Evolutionary conservation across 1,140 invertebrate genomes (phyloP).

Genomic region (Bombus superbus): DNA sequence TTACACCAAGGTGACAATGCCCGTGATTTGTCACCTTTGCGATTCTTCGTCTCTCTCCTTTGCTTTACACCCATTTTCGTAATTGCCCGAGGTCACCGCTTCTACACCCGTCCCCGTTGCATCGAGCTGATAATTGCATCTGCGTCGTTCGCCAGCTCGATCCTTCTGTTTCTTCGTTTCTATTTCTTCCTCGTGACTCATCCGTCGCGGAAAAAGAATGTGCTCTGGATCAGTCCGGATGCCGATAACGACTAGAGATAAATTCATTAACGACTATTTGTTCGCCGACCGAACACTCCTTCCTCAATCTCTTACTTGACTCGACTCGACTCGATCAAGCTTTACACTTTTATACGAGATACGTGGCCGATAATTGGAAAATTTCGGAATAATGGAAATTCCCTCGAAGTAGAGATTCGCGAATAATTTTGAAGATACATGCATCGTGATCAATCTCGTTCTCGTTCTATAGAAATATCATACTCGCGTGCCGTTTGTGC

Average conservation of each 20-base stretch:
- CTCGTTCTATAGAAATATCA: neutral
- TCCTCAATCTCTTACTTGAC: too few relatives aligned
- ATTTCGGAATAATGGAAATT: neutral
- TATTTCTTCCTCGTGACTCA: neutral
- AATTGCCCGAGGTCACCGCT: slow-evolving; percentile 18
- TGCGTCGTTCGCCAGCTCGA: neutral
- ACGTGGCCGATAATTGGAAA: neutral
- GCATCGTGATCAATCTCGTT: too few relatives aligned
- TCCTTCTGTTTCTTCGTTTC: neutral
- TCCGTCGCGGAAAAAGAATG: too few relatives aligned
- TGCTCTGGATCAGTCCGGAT: too few relatives aligned
- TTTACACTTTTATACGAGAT: neutral
- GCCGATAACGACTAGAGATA: neutral
- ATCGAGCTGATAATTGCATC: neutral
- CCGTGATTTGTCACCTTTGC: slow-evolving; percentile 23
- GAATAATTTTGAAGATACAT: neutral
- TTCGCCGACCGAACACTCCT: too few relatives aligned
- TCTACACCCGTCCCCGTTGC: neutral
- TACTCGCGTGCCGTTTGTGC: neutral
- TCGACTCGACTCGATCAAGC: too few relatives aligned
- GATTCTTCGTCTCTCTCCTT: slow-evolving; percentile 15
- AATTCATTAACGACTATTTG: too few relatives aligned
- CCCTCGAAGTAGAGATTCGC: neutral
- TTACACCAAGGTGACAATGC: slow-evolving; percentile 5
- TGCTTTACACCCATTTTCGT: slow-evolving; percentile 29